Percentiles rank a stretch among this genome's conserved stretches.
Evolutionary conservation across 2,797 vertebrate species (phyloP).

Genomic region (Phrynocephalus forsythii): DNA sequence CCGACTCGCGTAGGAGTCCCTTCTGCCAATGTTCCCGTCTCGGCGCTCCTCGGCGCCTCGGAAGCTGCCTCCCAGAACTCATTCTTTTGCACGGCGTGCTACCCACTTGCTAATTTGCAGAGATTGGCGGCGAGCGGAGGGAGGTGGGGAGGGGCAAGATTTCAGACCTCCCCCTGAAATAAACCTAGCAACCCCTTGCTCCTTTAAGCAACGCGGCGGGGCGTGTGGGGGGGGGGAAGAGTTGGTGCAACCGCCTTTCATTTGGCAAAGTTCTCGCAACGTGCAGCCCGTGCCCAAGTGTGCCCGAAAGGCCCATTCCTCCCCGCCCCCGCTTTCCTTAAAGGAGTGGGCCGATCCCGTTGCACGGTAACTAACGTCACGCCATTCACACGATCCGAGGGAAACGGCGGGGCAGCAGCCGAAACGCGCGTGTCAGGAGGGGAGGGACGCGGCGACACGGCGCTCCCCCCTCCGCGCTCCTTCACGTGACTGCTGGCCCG

Average conservation of each 20-base stretch:
- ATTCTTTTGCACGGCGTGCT: background rate
- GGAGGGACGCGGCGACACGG: conserved; percentile 59
- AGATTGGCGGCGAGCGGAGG: background rate
- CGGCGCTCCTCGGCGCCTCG: background rate
- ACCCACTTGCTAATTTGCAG: conserved; percentile 2
- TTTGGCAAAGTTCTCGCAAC: background rate
- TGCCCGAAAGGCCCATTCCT: no score
- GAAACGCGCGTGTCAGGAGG: conserved; percentile 37
- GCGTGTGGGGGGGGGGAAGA: no score
- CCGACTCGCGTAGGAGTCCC: conserved; percentile 20
- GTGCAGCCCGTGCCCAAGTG: background rate
- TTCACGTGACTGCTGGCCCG: conserved; percentile 75
- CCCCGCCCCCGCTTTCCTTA: background rate
- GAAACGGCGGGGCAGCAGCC: conserved; percentile 39
- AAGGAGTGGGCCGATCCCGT: background rate
- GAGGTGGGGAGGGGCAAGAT: fast-evolving
- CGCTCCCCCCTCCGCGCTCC: conserved; percentile 11
- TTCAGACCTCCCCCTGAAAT: background rate
- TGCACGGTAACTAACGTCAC: conserved; percentile 59
- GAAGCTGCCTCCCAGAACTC: conserved; percentile 6
- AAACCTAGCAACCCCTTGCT: no score
- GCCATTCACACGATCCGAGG: conserved; percentile 43
- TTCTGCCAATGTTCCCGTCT: conserved; percentile 14
- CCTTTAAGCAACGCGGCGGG: background rate
- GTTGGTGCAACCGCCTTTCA: background rate